Conservation (phyloP, 2,797 vertebrate genomes). For the Urocyon cinereoargenteus region DNA sequence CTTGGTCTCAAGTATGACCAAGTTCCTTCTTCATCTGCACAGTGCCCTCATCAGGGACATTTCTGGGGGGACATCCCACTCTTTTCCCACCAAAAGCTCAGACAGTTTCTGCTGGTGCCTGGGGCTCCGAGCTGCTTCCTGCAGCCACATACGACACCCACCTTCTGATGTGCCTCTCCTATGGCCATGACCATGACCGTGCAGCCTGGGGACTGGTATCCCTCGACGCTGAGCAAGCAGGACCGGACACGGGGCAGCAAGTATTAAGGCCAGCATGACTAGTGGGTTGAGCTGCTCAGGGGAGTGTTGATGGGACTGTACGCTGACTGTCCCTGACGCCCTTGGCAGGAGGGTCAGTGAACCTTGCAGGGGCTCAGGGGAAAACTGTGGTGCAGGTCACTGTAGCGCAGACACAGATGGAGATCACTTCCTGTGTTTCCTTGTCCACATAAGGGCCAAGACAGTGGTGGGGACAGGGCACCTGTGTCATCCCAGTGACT, state of each 20-base stretch:
- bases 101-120: not conserved
- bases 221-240: not conserved
- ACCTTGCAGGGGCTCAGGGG: not conserved
- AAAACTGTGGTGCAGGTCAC: not conserved
- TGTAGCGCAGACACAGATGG: not conserved
- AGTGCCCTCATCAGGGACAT: not conserved
- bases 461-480: not conserved
- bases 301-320: not conserved
- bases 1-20: not conserved
- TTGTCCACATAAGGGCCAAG: not conserved
- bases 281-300: not conserved
- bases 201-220: not conserved
- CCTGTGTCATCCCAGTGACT: not conserved
- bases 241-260: not conserved
- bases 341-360: not conserved
- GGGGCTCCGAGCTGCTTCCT: constrained; percentile 14
- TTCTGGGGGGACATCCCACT: not conserved
- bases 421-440: not conserved
- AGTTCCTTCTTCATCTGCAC: not conserved
- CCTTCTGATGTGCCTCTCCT: not conserved
- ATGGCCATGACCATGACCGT: not conserved
- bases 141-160: not conserved
- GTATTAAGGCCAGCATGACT: not conserved
- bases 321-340: not conserved
- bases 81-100: constrained; percentile 49